Base-by-base conservation (phyloP, 2,113 vertebrate genomes). In the Acanthisitta chloris region DNA sequence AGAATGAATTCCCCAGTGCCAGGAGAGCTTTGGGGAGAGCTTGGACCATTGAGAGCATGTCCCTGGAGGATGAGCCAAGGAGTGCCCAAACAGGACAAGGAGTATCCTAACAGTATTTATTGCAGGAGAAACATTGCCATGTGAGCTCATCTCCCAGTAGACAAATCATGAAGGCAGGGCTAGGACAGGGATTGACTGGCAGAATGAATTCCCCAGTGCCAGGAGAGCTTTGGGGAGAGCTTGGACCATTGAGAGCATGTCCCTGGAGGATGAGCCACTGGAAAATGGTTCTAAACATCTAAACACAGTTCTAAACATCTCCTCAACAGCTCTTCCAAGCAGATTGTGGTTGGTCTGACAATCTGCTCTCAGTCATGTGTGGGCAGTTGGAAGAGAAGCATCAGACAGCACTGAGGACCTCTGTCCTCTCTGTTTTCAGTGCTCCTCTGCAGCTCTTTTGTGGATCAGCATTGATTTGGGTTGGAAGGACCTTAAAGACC, bases 311-410 rank as follows among this genome's bases (percentile, higher is more conserved):
- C 21, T 34, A 19, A 64, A 54, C 12, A 15, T 42, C 36, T 80
- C 43, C 18, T 5, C 2, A 20, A 46, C 33, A n/a, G 17, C 34
- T 36, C 5, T 42, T 54, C 31, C 42, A 15, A 11, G 51, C 26
- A n/a, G n/a, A 12, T 10, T 6, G 4, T 14, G 8, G 8, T 21
- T 40, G 23, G 12, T 58, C 24, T 9, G 14, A 13, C 1, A 12
- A 9, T 51, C 28, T 5, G 0, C 3, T 11, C 3, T n/a, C 46
- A 23, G 14, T 3, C 0, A 0, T 4, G 4, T 18, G 25, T 3
- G 29, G 64, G 42, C 40, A 51, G 15, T 1, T n/a, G 81, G 36
- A 34, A 3, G 1, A 24, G 21, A 12, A 59, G 8, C 17, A 17
- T 23, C 43, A 8, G 13, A 19, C 17, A 29, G 0, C 24, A 8